Percentiles rank a stretch among this genome's conserved stretches.
Conservation (phyloP, 2,113 vertebrate species). For the Rhea pennata region DNA sequence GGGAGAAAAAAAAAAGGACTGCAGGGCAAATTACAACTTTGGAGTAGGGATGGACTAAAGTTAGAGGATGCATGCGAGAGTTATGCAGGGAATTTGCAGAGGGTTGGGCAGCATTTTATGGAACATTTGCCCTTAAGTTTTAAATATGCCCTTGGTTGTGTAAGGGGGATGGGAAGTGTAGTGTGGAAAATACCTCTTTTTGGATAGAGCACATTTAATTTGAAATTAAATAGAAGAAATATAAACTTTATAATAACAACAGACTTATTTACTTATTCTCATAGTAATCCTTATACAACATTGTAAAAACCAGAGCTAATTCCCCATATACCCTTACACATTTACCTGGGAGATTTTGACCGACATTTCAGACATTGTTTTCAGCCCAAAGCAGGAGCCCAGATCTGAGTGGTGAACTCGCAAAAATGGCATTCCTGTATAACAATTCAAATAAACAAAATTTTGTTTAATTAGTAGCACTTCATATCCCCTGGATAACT, state of each 20-base stretch:
- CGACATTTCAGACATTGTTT: neutral
- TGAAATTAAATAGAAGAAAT: neutral
- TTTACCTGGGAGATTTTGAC: neutral
- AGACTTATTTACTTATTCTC: neutral
- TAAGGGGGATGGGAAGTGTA: neutral
- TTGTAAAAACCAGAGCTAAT: neutral
- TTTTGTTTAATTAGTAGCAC: neutral
- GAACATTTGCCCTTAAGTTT: constrained; percentile 73
- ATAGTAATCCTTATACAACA: neutral
- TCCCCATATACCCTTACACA: neutral
- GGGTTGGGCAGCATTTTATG: constrained; percentile 59
- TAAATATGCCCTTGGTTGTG: constrained; percentile 45
- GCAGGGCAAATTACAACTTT: constrained; percentile 48
- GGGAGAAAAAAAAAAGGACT: neutral
- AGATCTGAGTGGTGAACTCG: neutral
- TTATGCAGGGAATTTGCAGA: constrained; percentile 63
- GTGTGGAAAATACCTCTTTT: neutral
- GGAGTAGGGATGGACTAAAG: constrained; percentile 37
- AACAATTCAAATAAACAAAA: neutral
- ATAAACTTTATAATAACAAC: accelerated
- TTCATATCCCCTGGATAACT: neutral
- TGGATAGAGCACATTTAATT: neutral
- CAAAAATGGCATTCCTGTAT: neutral
- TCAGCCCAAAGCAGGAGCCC: neutral
- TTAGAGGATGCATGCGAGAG: constrained; percentile 41